phyloP scores from a whole-genome alignment of 2,113 vertebrate genomes.

The Hoplias malabaricus region DNA sequence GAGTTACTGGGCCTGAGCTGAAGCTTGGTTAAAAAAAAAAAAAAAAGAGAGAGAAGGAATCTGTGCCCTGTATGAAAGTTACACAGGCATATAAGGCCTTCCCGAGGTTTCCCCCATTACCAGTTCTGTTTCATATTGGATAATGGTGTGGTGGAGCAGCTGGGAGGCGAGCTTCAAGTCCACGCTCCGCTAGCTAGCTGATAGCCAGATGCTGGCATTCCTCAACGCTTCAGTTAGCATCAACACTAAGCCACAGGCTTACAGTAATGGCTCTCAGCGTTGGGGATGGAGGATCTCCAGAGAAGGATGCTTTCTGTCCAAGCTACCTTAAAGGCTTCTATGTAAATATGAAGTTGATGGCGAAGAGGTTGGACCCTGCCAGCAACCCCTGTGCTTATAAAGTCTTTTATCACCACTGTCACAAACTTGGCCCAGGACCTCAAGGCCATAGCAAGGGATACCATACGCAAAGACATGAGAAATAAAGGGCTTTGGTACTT shows the following conservation, averaged over 20 bases:
- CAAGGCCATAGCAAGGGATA: neutral
- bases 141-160: neutral
- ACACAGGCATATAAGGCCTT: neutral
- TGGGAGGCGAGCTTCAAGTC: neutral
- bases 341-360: neutral
- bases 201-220: constrained; percentile 4
- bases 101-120: neutral
- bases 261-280: neutral
- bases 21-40: neutral
- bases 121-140: neutral
- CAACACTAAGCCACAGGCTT: neutral
- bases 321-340: neutral
- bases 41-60: no score
- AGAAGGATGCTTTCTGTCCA: neutral
- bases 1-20: neutral
- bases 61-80: neutral
- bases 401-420: constrained; percentile 1
- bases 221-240: constrained; percentile 7
- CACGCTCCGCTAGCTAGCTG: neutral
- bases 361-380: neutral
- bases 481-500: constrained; percentile 50
- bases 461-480: constrained; percentile 45
- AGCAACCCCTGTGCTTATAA: neutral
- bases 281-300: neutral
- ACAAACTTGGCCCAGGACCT: constrained; percentile 5